Percentiles rank a stretch among this genome's conserved stretches.
These are phyloP conservation scores for Lydus trimaculatus DNA, from an alignment of 2,888 invertebrate genomes.

Conservation along the genomic window DNA sequence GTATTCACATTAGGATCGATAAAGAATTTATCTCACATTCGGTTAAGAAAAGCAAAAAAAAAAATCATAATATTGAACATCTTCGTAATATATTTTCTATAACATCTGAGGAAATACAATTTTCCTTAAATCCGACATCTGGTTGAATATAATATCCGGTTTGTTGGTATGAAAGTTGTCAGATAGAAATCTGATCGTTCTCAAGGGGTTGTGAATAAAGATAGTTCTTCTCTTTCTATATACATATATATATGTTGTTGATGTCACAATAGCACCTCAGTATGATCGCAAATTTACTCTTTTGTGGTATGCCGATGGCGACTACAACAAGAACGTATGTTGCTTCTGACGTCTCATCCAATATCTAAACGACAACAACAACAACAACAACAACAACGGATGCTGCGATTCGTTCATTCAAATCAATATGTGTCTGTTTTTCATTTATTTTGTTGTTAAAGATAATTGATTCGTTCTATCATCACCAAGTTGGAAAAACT, in stretches of 20 bases:
- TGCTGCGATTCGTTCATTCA: slow-evolving; percentile 13
- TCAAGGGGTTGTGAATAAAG: slow-evolving; percentile 23
- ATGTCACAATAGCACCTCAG: slow-evolving; percentile 21
- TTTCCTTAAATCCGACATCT: slow-evolving; percentile 8
- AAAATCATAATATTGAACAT: neutral
- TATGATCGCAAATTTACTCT: slow-evolving; percentile 27
- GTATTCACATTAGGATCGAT: neutral
- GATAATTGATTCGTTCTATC: slow-evolving; percentile 28
- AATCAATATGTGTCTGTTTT: slow-evolving; percentile 28
- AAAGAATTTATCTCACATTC: neutral
- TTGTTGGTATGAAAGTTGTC: neutral
- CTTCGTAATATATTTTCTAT: neutral
- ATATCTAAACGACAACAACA: slow-evolving; percentile 18
- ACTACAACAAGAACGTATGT: slow-evolving; percentile 19
- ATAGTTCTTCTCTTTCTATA: slow-evolving; percentile 9
- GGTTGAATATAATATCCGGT: slow-evolving; percentile 5
- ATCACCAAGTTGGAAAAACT: neutral
- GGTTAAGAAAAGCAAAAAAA: neutral
- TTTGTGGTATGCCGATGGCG: slow-evolving; percentile 31
- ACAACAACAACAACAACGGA: neutral
- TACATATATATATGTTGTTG: neutral
- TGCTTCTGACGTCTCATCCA: slow-evolving; percentile 29
- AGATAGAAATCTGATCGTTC: slow-evolving; percentile 6
- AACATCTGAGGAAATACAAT: slow-evolving; percentile 7
- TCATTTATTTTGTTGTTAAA: slow-evolving; percentile 20